A percentile compares a stretch with the other conserved stretches of the same genome.
Conservation (phyloP, 2,888 invertebrate genomes). For the Xylota sylvarum region DNA sequence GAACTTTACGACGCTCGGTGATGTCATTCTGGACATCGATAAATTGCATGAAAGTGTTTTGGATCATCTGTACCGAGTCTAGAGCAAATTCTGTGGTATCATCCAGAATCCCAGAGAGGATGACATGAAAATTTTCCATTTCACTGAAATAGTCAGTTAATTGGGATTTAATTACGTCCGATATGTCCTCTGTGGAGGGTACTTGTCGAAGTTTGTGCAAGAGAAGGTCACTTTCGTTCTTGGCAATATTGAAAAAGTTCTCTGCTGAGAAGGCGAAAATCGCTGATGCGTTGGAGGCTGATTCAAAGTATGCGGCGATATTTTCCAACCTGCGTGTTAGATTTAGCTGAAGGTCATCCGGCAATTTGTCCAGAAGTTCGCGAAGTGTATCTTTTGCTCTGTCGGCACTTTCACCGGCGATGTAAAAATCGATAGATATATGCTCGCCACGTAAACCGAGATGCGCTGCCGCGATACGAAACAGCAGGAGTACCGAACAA, state of each 20-base stretch:
- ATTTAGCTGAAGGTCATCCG: constrained; percentile 80
- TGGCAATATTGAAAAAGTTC: constrained; percentile 79
- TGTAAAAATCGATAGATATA: constrained; percentile 80
- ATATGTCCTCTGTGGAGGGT: constrained; percentile 78
- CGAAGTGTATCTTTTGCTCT: constrained; percentile 79
- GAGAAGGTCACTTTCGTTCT: constrained; percentile 80
- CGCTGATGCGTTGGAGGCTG: constrained; percentile 76
- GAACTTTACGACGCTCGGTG: constrained; percentile 77
- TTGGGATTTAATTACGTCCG: constrained; percentile 79
- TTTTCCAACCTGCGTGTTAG: constrained; percentile 79
- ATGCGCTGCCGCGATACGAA: constrained; percentile 34
- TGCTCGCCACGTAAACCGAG: constrained; percentile 76
- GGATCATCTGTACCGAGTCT: constrained; percentile 79
- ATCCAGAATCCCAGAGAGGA: constrained; percentile 81
- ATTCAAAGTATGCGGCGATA: constrained; percentile 79
- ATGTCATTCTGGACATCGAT: constrained; percentile 80
- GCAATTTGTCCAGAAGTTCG: constrained; percentile 79
- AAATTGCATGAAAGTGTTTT: constrained; percentile 79
- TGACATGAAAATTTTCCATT: constrained; percentile 82
- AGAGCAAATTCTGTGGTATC: constrained; percentile 81
- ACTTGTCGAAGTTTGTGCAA: constrained; percentile 81
- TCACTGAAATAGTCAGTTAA: constrained; percentile 82
- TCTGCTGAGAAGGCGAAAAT: constrained; percentile 79
- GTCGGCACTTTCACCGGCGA: constrained; percentile 78
- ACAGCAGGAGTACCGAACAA: constrained; percentile 20